Evolutionary conservation across 1,140 invertebrate genomes (phyloP).

Genomic region (Platorchestia sp.): DNA sequence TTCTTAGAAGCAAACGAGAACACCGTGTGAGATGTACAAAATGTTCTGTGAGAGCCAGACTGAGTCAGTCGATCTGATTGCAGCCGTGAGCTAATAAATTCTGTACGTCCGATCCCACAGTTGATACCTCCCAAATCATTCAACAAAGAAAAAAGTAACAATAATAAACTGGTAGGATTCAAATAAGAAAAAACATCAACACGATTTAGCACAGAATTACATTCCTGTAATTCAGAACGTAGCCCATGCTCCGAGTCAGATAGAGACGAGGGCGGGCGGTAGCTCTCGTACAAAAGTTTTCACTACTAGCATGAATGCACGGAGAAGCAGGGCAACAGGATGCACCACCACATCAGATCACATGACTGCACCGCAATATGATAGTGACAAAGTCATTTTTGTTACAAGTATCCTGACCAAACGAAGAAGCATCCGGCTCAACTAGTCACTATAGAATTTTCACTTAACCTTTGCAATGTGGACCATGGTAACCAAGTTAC

Average conservation of each 20-base stretch:
- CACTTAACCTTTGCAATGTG: neutral
- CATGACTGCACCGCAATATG: neutral
- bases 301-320: neutral
- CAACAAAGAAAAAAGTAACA: neutral
- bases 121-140: neutral
- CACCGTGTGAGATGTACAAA: too few species aligned
- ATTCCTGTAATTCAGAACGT: neutral
- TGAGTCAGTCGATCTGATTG: neutral
- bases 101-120: neutral
- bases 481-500: neutral
- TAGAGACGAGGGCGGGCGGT: neutral
- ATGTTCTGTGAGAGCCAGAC: neutral
- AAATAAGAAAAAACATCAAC: neutral
- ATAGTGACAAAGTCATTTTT: neutral
- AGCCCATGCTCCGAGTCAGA: neutral
- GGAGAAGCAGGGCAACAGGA: slow-evolving; percentile 4
- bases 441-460: neutral
- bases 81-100: neutral
- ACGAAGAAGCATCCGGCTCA: neutral
- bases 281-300: neutral
- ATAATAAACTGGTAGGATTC: neutral
- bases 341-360: neutral
- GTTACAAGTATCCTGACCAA: neutral
- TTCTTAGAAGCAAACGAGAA: neutral
- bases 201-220: neutral